Conservation (phyloP, 1,140 invertebrate species). For the Linepithema humile region DNA sequence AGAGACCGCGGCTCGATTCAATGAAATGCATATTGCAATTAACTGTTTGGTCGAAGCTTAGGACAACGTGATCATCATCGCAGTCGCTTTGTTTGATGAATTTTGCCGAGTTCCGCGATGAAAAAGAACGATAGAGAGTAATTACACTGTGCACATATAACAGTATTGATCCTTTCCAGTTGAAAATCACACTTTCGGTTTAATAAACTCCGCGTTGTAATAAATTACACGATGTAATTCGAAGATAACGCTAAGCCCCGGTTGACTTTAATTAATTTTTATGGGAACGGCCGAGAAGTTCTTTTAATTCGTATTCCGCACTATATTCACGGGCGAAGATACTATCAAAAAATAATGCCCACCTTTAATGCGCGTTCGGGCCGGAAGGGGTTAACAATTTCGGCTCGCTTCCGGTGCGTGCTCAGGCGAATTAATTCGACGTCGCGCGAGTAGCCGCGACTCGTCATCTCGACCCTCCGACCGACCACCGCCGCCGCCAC, state of each 20-base stretch:
- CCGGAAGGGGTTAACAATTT: slow-evolving; percentile 56
- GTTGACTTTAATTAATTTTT: slow-evolving; percentile 50
- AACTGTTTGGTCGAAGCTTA: neutral
- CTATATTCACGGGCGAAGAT: slow-evolving; percentile 42
- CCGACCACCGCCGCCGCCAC: neutral
- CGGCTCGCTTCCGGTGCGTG: slow-evolving; percentile 43
- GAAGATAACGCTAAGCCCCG: slow-evolving; percentile 12
- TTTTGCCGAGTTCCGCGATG: neutral
- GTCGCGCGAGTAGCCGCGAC: slow-evolving; percentile 54
- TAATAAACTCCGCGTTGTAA: slow-evolving; percentile 29
- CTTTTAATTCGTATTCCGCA: slow-evolving; percentile 32
- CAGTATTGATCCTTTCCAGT: slow-evolving; percentile 32
- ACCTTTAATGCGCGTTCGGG: slow-evolving; percentile 44
- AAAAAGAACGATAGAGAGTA: neutral
- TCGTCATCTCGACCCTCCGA: slow-evolving; percentile 48
- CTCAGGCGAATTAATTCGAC: slow-evolving; percentile 71
- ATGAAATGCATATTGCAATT: slow-evolving; percentile 16
- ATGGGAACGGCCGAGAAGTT: slow-evolving; percentile 17
- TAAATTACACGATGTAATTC: slow-evolving; percentile 39
- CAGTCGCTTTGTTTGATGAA: slow-evolving; percentile 21
- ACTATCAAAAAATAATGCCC: slow-evolving; percentile 48
- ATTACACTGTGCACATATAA: slow-evolving; percentile 26
- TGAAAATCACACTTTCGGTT: slow-evolving; percentile 29
- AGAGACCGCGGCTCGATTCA: neutral
- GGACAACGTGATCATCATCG: neutral